phyloP scores from a whole-genome alignment of 2,113 vertebrate genomes.

The Coryphaenoides rupestris region DNA sequence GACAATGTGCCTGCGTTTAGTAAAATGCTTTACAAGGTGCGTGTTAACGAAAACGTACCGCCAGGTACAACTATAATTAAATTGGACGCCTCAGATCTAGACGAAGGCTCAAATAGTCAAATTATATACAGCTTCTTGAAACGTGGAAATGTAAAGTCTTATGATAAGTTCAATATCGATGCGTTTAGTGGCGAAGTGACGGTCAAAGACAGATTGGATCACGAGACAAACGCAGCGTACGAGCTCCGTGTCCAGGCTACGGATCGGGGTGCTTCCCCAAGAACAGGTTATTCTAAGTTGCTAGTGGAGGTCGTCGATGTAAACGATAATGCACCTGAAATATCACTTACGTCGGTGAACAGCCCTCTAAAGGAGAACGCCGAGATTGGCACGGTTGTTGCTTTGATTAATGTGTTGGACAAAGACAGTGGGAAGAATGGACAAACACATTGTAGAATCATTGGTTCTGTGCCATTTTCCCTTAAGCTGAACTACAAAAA shows the following conservation, averaged over 20 bases:
- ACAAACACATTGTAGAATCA: conserved; percentile 67
- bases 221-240: conserved; percentile 67
- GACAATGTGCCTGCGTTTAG: conserved; percentile 77
- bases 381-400: conserved; percentile 76
- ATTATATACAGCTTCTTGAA: conserved; percentile 55
- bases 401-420: conserved; percentile 78
- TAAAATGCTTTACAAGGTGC: conserved; percentile 61
- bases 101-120: conserved; percentile 66
- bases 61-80: conserved; percentile 54
- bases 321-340: conserved; percentile 84
- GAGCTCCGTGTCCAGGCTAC: conserved; percentile 52
- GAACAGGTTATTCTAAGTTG: conserved; percentile 70
- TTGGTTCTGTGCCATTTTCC: conserved; percentile 72
- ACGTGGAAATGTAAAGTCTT: conserved; percentile 57
- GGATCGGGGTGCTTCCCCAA: conserved; percentile 51
- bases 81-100: conserved; percentile 69
- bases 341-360: conserved; percentile 75
- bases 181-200: conserved; percentile 71
- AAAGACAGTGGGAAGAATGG: conserved; percentile 79
- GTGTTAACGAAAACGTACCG: conserved; percentile 58
- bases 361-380: conserved; percentile 76
- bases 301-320: conserved; percentile 81
- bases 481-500: conserved; percentile 80
- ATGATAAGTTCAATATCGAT: conserved; percentile 67
- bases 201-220: conserved; percentile 64